Conservation (phyloP, 2,113 vertebrate genomes). For the Pardalotus punctatus region DNA sequence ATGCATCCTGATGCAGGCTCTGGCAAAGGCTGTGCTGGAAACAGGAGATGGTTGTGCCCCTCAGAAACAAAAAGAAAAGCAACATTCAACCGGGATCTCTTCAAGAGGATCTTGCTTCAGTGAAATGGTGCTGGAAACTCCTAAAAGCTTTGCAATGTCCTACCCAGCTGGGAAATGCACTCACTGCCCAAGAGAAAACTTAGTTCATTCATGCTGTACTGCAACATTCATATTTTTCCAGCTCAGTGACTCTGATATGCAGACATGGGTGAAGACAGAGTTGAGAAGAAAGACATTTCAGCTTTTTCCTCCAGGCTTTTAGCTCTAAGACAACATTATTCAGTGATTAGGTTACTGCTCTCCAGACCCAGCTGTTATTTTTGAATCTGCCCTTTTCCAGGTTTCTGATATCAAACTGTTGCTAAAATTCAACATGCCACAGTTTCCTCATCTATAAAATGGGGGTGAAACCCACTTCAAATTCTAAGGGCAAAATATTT, state of each 20-base stretch:
- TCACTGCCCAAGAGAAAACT: background rate
- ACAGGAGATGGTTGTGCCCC: background rate
- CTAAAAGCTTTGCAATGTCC: constrained; percentile 16
- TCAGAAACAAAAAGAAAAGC: background rate
- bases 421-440: background rate
- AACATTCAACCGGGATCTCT: background rate
- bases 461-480: background rate
- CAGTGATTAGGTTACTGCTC: background rate
- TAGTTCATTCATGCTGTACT: background rate
- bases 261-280: constrained; percentile 8
- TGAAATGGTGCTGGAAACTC: background rate
- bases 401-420: background rate
- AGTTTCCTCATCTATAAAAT: background rate
- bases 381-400: background rate
- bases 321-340: background rate
- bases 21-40: background rate
- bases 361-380: background rate
- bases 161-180: background rate
- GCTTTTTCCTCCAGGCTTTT: constrained; percentile 3
- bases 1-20: background rate
- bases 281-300: background rate
- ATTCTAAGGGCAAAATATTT: background rate
- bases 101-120: background rate
- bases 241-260: background rate
- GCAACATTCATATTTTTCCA: constrained; percentile 32